These are phyloP conservation scores for Limanda limanda DNA, from an alignment of 2,113 vertebrate genomes.

Conservation along the genomic window DNA sequence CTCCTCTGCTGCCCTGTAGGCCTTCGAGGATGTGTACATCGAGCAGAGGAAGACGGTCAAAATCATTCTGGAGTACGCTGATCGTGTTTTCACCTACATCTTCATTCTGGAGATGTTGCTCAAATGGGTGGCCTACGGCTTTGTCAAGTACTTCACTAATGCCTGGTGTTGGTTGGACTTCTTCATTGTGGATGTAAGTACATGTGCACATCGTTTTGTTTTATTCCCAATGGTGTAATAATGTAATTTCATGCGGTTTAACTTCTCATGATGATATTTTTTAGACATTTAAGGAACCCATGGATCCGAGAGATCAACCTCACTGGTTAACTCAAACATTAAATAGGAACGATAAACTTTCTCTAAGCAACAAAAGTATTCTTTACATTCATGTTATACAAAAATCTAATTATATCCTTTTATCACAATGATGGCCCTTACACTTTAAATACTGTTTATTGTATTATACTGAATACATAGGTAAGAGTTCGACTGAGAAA, in stretches of 20 bases:
- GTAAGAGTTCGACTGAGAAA: background rate
- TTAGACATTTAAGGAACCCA: background rate
- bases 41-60: constrained; percentile 95
- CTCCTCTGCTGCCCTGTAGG: constrained; percentile 79
- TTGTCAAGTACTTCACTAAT: constrained; percentile 98
- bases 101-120: constrained; percentile 99
- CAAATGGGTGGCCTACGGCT: constrained; percentile 98
- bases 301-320: background rate
- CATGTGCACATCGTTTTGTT: constrained; percentile 31
- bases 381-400: background rate
- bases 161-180: constrained; percentile 99
- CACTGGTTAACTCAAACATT: background rate
- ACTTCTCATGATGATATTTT: background rate
- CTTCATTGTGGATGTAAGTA: constrained; percentile 99
- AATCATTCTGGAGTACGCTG: constrained; percentile 93
- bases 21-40: constrained; percentile 98
- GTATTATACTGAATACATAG: background rate
- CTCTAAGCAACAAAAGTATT: no score
- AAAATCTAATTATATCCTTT: background rate
- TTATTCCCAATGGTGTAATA: background rate
- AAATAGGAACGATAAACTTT: background rate
- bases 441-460: background rate
- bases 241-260: background rate
- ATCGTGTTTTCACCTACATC: constrained; percentile 98
- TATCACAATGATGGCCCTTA: background rate